These are phyloP conservation scores for Rhincodon typus DNA, from an alignment of 2,797 vertebrate genomes.

Conservation along the genomic window DNA sequence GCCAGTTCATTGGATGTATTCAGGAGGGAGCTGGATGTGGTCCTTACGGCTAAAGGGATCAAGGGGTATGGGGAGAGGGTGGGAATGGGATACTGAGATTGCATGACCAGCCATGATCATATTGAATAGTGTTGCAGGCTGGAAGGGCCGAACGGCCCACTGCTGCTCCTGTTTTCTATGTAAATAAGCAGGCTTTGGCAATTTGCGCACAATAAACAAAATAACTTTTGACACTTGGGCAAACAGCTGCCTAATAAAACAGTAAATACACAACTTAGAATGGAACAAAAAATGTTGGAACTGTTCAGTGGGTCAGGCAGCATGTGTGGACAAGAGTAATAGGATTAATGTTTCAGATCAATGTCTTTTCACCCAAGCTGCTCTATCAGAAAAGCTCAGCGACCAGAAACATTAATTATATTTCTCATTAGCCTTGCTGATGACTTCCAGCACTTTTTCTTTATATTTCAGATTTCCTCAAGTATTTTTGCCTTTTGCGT, in stretches of 20 bases:
- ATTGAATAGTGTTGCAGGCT: too few relatives aligned
- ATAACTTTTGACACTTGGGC: not conserved
- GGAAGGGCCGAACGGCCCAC: too few relatives aligned
- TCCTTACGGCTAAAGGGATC: too few relatives aligned
- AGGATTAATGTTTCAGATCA: not conserved
- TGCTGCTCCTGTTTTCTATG: too few relatives aligned
- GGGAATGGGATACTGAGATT: too few relatives aligned
- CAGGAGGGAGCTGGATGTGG: too few relatives aligned
- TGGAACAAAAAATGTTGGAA: not conserved
- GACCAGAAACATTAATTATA: not conserved
- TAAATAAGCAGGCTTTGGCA: too few relatives aligned
- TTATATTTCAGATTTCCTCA: not conserved
- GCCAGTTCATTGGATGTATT: too few relatives aligned
- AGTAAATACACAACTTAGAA: not conserved
- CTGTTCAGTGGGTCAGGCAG: not conserved
- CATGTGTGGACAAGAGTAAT: not conserved
- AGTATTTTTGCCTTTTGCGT: not conserved
- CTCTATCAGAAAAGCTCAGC: not conserved
- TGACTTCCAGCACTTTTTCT: not conserved
- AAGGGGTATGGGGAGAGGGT: too few relatives aligned
- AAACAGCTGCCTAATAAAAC: not conserved
- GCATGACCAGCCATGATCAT: too few relatives aligned
- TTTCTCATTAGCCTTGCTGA: not conserved
- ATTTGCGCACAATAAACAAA: too few relatives aligned
- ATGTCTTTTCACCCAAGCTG: not conserved